Percentiles rank a stretch among this genome's conserved stretches.
phyloP scores from a whole-genome alignment of 2,113 vertebrate genomes.

The Clupea harengus region DNA sequence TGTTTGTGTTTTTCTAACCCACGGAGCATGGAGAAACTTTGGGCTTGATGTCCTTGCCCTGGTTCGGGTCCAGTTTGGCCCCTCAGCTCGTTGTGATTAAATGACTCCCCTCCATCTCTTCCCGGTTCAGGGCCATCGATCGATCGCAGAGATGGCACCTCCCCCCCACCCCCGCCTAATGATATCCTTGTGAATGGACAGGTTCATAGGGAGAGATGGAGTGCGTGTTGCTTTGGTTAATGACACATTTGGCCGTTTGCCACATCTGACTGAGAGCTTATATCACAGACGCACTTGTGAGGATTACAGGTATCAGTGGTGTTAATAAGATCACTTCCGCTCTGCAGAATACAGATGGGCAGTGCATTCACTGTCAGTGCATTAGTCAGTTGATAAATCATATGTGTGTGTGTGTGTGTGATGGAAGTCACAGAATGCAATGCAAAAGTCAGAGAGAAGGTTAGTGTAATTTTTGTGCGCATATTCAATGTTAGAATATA shows the following conservation, averaged over 20 bases:
- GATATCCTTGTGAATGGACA: neutral
- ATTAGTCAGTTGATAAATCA: no score
- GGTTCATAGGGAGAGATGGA: neutral
- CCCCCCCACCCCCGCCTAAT: neutral
- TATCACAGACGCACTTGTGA: no score
- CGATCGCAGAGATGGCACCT: neutral
- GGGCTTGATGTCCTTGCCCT: neutral
- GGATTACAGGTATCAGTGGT: no score
- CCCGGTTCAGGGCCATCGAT: neutral
- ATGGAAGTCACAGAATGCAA: no score
- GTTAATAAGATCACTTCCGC: no score
- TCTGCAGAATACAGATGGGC: no score
- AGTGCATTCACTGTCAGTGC: no score
- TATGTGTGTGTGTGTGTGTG: no score
- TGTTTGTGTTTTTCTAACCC: neutral
- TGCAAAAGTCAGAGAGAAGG: no score
- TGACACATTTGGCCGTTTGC: neutral
- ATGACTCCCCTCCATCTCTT: neutral
- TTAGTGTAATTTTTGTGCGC: no score
- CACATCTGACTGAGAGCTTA: neutral
- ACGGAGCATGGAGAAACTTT: neutral
- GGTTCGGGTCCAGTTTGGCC: neutral
- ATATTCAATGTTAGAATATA: no score
- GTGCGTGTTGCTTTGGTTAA: neutral
- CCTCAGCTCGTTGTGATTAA: neutral